Conservation (phyloP, 1,140 invertebrate species). For the Antheraea pernyi region DNA sequence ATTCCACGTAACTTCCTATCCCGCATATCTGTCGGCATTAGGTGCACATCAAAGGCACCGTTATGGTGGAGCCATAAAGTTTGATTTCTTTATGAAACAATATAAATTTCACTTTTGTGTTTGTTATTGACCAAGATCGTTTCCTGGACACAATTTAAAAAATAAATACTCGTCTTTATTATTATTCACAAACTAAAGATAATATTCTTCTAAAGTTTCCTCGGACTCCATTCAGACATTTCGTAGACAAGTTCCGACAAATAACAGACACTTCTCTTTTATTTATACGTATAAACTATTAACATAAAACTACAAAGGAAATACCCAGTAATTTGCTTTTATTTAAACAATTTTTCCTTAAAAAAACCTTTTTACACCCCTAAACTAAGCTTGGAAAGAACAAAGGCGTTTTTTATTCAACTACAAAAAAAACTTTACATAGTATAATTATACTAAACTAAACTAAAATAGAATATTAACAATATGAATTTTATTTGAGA, state of each 20-base stretch:
- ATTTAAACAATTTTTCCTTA: no score
- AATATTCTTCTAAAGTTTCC: no score
- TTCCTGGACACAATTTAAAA: neutral
- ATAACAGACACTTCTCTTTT: no score
- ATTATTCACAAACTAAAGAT: neutral
- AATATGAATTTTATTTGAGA: neutral
- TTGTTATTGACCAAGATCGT: neutral
- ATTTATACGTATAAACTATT: no score
- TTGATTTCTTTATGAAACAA: neutral
- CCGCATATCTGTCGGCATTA: conserved; percentile 36
- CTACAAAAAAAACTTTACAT: no score
- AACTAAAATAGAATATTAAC: neutral
- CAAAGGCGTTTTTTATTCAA: no score
- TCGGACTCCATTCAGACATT: no score
- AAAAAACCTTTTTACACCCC: no score
- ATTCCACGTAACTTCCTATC: conserved; percentile 30
- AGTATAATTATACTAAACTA: neutral
- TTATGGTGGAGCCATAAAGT: conserved; percentile 28
- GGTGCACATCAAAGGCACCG: conserved; percentile 41
- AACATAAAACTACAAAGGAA: no score
- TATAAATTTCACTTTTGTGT: neutral
- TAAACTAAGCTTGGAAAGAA: no score
- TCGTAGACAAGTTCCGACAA: no score
- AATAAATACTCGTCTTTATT: neutral
- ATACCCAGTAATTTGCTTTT: no score